Conservation (phyloP, 2,888 invertebrate genomes). For the Priocnemis perturbator region DNA sequence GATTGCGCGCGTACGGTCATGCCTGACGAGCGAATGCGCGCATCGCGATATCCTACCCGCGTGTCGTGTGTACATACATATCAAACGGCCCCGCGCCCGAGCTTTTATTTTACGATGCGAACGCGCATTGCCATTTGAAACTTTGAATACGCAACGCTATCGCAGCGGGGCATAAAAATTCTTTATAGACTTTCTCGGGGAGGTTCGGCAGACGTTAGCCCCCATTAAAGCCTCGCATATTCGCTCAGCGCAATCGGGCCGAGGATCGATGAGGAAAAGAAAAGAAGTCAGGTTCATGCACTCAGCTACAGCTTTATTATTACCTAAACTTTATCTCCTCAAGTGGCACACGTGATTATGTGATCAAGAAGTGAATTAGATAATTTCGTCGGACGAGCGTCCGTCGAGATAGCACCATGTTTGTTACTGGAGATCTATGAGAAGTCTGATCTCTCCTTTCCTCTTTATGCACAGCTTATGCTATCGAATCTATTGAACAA, state of each 20-base stretch:
- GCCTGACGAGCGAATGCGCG: too few relatives aligned
- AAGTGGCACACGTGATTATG: too few relatives aligned
- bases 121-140: conserved; percentile 29
- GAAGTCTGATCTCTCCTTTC: too few relatives aligned
- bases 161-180: conserved; percentile 36
- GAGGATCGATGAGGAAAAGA: conserved; percentile 1
- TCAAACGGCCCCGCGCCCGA: conserved; percentile 10
- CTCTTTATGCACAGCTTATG: conserved; percentile 26
- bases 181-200: conserved; percentile 30
- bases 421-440: too few relatives aligned
- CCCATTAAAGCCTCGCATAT: conserved; percentile 11
- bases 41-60: conserved; percentile 6
- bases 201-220: too few relatives aligned
- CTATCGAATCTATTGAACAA: conserved; percentile 52
- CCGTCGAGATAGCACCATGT: too few relatives aligned
- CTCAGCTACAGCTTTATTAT: conserved; percentile 1
- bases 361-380: too few relatives aligned
- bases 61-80: conserved; percentile 14
- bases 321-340: too few relatives aligned
- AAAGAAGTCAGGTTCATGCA: conserved; percentile 41
- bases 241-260: background rate
- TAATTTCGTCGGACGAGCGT: too few relatives aligned
- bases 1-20: conserved; percentile 11
- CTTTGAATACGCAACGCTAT: conserved; percentile 34
- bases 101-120: conserved; percentile 44